Evolutionary conservation across 2,113 vertebrate species (phyloP).

Genomic region (Upupa epops): DNA sequence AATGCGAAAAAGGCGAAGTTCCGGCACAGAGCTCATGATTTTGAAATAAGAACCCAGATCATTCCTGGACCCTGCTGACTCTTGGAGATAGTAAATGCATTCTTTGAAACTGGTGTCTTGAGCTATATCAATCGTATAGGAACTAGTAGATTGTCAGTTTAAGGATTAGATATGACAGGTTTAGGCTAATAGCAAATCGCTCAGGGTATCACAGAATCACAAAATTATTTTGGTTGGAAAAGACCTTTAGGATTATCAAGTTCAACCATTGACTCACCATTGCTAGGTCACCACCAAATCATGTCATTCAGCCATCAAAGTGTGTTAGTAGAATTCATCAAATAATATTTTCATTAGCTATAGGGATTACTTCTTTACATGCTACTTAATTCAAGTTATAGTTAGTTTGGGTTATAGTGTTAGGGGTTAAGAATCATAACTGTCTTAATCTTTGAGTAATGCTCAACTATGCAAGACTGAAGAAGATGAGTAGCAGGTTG

Average conservation of each 20-base stretch:
- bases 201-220: background rate
- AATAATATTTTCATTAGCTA: background rate
- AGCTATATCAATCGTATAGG: background rate
- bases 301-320: background rate
- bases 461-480: background rate
- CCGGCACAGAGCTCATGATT: background rate
- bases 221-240: too few relatives aligned
- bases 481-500: background rate
- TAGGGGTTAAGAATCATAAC: background rate
- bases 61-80: background rate
- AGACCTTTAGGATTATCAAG: too few relatives aligned
- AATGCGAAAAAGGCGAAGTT: background rate
- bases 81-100: background rate
- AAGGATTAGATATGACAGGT: background rate
- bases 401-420: background rate
- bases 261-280: too few relatives aligned
- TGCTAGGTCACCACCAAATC: too few relatives aligned
- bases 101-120: background rate
- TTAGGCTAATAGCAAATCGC: background rate
- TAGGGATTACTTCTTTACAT: background rate
- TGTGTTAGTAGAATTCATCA: background rate
- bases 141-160: background rate
- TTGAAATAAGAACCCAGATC: background rate
- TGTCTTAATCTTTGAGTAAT: background rate
- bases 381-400: background rate